Evolutionary conservation across 1,140 invertebrate genomes (phyloP).

Genomic region (Belonocnema kinseyi): DNA sequence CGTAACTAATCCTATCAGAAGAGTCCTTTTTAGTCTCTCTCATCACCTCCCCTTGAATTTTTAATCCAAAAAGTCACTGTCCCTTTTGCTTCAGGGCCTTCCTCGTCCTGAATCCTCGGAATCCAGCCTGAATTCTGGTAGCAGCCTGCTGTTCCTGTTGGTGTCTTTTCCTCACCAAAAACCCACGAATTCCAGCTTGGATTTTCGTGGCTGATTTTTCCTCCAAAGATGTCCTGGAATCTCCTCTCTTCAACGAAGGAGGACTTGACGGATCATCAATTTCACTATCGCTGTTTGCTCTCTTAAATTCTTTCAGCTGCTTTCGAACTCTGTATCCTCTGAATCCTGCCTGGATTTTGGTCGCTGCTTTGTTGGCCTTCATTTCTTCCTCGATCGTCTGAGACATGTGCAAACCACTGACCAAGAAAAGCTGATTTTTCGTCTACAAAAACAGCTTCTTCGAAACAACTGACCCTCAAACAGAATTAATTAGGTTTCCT

Average conservation of each 20-base stretch:
- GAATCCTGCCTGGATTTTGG: slow-evolving; percentile 85
- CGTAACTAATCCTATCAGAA: slow-evolving; percentile 7
- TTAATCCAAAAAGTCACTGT: slow-evolving; percentile 50
- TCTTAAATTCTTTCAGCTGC: slow-evolving; percentile 71
- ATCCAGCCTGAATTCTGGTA: slow-evolving; percentile 79
- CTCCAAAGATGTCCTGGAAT: slow-evolving; percentile 63
- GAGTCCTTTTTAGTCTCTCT: slow-evolving; percentile 29
- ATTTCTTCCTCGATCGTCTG: slow-evolving; percentile 43
- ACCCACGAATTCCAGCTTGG: slow-evolving; percentile 85
- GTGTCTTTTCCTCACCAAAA: slow-evolving; percentile 80
- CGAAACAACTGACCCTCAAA: neutral
- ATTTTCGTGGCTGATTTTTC: slow-evolving; percentile 85
- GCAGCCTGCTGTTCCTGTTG: slow-evolving; percentile 77
- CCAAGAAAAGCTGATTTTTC: neutral
- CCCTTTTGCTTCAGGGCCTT: slow-evolving; percentile 69
- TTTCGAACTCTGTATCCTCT: slow-evolving; percentile 84
- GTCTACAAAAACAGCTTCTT: neutral
- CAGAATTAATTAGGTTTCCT: too few relatives aligned
- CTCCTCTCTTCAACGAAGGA: slow-evolving; percentile 37
- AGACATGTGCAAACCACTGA: neutral
- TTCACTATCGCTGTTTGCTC: slow-evolving; percentile 36
- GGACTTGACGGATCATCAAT: slow-evolving; percentile 38
- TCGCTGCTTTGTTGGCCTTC: slow-evolving; percentile 77
- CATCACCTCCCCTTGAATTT: neutral
- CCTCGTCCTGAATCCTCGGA: slow-evolving; percentile 78